Base-by-base conservation (phyloP, 2,888 invertebrate species). In the Gastracanthus pulcherrimus region DNA sequence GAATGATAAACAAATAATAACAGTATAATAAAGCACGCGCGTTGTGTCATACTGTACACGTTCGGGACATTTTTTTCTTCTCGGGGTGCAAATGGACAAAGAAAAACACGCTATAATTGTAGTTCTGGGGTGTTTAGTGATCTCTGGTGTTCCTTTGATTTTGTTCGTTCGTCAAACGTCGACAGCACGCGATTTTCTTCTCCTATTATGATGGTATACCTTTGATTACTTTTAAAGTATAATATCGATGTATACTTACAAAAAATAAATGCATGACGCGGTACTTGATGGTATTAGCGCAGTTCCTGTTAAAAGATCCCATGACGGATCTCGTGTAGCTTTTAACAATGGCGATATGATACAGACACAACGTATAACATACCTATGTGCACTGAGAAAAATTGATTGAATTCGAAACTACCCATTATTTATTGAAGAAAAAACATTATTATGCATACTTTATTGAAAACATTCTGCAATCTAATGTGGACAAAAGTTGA, bases 261-360 rank as follows among this genome's bases (percentile, higher is more conserved):
- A 55, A 70, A 67, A 71, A 76, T 70, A 19, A 19, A 74, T 74
- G 38, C 80, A 81, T 71, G 72, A 80, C 76, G 77, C 80, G 76
- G 74, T 82, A 80, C 74, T 80, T 80, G 74, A 80, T 80, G 74
- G 71, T 75, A 76, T 81, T 72, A 77, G 80, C 70, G 70, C 70
- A 83, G 80, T 83, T 83, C 77, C 80, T 83, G 72, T 66, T 58
- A 69, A 66, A 69, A 51, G 80, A 66, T 81, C 81, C 72, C 82
- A 72, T 78, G 75, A 82, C 72, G 76, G 75, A 80, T 80, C 76
- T 80, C 58, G n/a, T 62, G 55, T 34, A 55, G 66, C 51, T 34
- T 16, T 34, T 77, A 60, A 72, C n/a, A 77, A 51, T 75, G 23
- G 34, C 64, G 26, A 62, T 55, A 31, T 60, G 16, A 29, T 16